Conservation (phyloP, 2,113 vertebrate genomes). For the Pteronura brasiliensis region DNA sequence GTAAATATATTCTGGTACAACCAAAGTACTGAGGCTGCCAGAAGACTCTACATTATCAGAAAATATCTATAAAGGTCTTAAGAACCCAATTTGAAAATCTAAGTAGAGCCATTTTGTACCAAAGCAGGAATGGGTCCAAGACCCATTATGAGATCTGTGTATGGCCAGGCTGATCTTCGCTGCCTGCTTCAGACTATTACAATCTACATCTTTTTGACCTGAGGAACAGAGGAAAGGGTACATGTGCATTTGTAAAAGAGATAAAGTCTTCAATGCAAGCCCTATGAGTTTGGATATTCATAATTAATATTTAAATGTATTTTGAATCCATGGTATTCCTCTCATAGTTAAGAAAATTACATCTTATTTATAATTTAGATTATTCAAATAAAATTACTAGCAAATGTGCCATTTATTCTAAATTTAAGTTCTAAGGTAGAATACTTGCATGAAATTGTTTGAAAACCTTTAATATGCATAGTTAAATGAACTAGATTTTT, state of each 20-base stretch:
- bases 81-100: background rate
- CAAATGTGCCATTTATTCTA: background rate
- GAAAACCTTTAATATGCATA: background rate
- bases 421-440: slow-evolving; percentile 3
- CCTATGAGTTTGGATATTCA: background rate
- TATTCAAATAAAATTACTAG: slow-evolving; percentile 10
- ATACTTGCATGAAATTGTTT: background rate
- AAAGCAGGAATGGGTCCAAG: background rate
- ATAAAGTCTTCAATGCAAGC: background rate
- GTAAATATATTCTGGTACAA: background rate
- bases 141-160: background rate
- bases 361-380: slow-evolving; percentile 33
- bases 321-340: background rate
- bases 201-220: background rate
- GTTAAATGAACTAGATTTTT: background rate
- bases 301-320: background rate
- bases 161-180: background rate
- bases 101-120: background rate
- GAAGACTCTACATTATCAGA: background rate
- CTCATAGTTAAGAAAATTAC: background rate
- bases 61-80: background rate
- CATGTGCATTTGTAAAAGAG: background rate
- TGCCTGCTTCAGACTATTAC: background rate
- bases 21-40: background rate
- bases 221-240: background rate